These are phyloP conservation scores for Anhinga rufa DNA, from an alignment of 2,113 vertebrate species.

Conservation along the genomic window DNA sequence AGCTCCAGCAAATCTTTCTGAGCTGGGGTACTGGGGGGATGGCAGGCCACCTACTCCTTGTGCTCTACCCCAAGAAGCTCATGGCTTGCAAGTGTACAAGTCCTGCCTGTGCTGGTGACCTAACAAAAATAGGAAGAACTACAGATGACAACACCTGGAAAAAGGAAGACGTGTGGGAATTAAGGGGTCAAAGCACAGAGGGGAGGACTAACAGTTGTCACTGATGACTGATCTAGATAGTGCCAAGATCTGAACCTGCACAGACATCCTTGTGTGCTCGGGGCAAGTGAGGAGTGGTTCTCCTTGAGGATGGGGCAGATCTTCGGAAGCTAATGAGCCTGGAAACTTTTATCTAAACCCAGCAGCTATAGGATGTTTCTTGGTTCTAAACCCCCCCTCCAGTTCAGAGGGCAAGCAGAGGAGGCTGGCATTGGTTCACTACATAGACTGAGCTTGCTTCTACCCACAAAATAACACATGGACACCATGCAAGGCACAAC, in stretches of 20 bases:
- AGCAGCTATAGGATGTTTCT: background rate
- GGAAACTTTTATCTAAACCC: background rate
- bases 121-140: background rate
- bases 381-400: background rate
- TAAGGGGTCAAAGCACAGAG: background rate
- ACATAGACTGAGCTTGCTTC: background rate
- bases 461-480: background rate
- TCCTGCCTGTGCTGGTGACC: background rate
- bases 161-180: background rate
- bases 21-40: background rate
- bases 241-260: background rate
- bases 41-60: background rate
- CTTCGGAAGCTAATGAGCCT: background rate
- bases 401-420: background rate
- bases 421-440: background rate
- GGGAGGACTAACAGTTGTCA: background rate
- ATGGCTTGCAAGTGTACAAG: background rate
- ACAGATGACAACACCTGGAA: background rate
- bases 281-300: background rate
- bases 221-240: background rate
- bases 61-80: background rate
- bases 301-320: background rate
- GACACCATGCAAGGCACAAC: background rate
- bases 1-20: background rate
- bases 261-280: background rate